Base-by-base conservation (phyloP, 2,113 vertebrate genomes). In the Myiopsitta monachus region DNA sequence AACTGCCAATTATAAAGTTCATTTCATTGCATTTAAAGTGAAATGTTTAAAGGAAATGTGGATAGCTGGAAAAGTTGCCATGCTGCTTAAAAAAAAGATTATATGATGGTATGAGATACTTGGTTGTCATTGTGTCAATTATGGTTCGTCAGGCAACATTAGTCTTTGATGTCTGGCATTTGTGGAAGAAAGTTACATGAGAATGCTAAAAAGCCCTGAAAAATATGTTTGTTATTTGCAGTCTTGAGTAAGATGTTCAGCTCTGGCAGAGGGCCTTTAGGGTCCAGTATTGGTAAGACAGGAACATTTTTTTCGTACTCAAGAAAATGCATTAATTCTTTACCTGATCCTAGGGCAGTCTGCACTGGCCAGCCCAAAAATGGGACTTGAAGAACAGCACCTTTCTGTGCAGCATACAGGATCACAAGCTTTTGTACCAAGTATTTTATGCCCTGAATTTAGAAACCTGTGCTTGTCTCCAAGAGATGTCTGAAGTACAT, bases 51-150 rank as follows among this genome's bases (percentile, higher is more conserved):
- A 87, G 41, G 59, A 92, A 89, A 66, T 27, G 44, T 68, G 57
- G 51, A 70, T 87, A 94, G 80, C 77, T 89, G 80, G 84, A 92
- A 95, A 82, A 79, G 77, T 87, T 96, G 75, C 80, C 39, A 76
- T 3, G 3, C 66, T 84, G 36, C 79, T 95, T 92, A 90, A 70
- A 90, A 84, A 84, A 46, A 86, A 89, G 55, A 69, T 90, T 68
- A 41, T 30, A 28, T n/a, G 41, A 86, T 80, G 54, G 74, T 94
- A 68, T 62, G 64, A 84, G 79, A 75, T 92, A 88, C 57, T 94
- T 91, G 73, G n/a, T 92, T 93, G 75, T 92, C 88, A 79, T 94
- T 88, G 66, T 85, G 87, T 81, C 87, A 96, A 27, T 95, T 95
- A 91, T 51, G 74, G 31, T 63, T 95, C 7, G 1, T 96, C 88